Evolutionary conservation across 2,888 invertebrate genomes (phyloP).

Genomic region (Tiliacea aurago): DNA sequence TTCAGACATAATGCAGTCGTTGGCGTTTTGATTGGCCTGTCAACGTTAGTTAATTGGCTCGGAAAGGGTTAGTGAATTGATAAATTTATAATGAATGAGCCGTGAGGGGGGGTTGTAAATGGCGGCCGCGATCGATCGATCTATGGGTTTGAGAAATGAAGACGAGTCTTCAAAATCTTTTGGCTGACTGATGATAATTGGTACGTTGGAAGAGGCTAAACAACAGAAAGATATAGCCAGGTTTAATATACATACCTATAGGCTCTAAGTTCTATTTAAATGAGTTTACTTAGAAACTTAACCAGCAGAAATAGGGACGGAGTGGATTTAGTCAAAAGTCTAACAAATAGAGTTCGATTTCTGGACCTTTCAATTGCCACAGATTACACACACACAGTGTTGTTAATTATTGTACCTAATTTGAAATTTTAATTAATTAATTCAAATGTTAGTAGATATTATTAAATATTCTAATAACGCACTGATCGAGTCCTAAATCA

Average conservation of each 20-base stretch:
- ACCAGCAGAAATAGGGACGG: not conserved
- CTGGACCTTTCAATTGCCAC: no score
- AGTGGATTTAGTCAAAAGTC: not conserved
- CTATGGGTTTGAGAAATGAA: conserved; percentile 1
- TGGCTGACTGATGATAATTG: conserved; percentile 15
- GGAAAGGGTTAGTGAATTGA: conserved; percentile 62
- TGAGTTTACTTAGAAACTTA: not conserved
- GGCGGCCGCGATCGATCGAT: conserved; percentile 31
- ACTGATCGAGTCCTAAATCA: not conserved
- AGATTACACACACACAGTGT: not conserved
- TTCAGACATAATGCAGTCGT: conserved; percentile 63
- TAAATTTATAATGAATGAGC: conserved; percentile 62
- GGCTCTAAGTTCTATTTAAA: not conserved
- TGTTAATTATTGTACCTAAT: not conserved
- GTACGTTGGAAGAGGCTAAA: not conserved
- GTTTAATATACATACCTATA: no score
- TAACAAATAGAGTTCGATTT: not conserved
- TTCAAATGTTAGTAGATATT: not conserved
- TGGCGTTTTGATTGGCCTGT: conserved; percentile 62
- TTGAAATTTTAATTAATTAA: not conserved
- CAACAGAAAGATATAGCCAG: not conserved
- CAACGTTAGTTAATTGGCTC: conserved; percentile 62
- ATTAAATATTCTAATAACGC: not conserved
- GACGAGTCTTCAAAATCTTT: conserved; percentile 29
- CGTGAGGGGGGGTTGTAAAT: conserved; percentile 36